Base-by-base conservation (phyloP, 2,888 invertebrate species). In the Apodemia mormo region DNA sequence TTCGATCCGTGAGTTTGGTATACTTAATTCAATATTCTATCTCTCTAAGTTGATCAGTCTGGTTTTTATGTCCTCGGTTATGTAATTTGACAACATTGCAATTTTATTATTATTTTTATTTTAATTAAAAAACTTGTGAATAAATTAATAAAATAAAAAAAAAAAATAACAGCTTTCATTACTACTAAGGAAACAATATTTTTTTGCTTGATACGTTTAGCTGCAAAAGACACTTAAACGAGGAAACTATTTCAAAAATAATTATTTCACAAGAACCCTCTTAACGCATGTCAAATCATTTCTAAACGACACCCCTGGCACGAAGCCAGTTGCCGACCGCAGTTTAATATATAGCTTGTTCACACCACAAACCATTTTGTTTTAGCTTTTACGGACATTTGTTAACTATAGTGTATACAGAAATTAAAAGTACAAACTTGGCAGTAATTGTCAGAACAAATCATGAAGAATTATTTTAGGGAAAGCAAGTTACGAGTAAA, bases 301-400 rank as follows among this genome's bases (percentile, higher is more conserved):
- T 70, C 72, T 72, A 72, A 73, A 74, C 72, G 74, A 73, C 72
- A 70, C 71, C 70, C 68, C 73, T 79, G 79, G 78, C 78, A 61
- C 68, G 22, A 66, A 49, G 76, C 78, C 78, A 77, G 74, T 45
- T 2, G 45, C 10, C 65, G 72, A 70, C 72, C 74, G 65, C 77
- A 72, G 70, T 76, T 77, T 77, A 72, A 75, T 76, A 75, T 76
- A 76, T 76, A 73, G 76, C 76, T 76, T 73, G 76, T 73, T 73
- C 74, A 68, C 66, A 67, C 73, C 72, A 74, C 74, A 76, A 75
- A 77, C 73, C 72, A 75, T 75, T 75, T 77, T 73, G 74, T 75
- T 75, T 72, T 72, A 64, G 71, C 69, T 72, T 67, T 71, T 73
- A 76, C 73, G 74, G 69, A 74, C 72, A 75, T 76, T 77, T 73